A percentile compares a stretch with the other conserved stretches of the same genome.
Conservation (phyloP, 1,140 invertebrate species). For the Euwallacea fornicatus region DNA sequence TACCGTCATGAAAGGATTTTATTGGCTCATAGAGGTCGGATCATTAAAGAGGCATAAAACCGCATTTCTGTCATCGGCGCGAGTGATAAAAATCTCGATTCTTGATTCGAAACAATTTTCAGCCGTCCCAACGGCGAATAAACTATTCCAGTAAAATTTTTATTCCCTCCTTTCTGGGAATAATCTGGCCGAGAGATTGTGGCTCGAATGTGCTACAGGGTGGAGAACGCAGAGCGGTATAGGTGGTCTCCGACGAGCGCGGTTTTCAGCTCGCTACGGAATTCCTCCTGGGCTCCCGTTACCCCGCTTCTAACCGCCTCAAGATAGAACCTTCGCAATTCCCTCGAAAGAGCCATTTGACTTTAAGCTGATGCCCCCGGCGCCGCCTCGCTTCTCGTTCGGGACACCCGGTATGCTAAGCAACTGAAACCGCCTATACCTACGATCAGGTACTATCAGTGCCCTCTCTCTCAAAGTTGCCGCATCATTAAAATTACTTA, state of each 20-base stretch:
- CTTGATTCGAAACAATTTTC: constrained; percentile 40
- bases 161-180: constrained; percentile 40
- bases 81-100: constrained; percentile 40
- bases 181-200: constrained; percentile 28
- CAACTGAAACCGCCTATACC: constrained; percentile 27
- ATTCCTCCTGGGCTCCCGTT: no score
- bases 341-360: no score
- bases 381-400: no score
- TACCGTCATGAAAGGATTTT: constrained; percentile 38
- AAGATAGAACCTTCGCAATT: no score
- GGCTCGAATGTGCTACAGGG: constrained; percentile 5
- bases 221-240: constrained; percentile 1
- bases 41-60: constrained; percentile 40
- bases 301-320: background rate
- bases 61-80: constrained; percentile 40
- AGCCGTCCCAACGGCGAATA: constrained; percentile 34
- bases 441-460: constrained; percentile 12
- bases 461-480: constrained; percentile 28
- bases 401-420: background rate
- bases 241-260: background rate
- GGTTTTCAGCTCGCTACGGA: no score
- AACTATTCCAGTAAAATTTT: constrained; percentile 41
- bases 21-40: constrained; percentile 35
- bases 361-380: no score
- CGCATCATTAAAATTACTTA: constrained; percentile 44